Base-by-base conservation (phyloP, 2,113 vertebrate species). In the Oreochromis aureus region DNA sequence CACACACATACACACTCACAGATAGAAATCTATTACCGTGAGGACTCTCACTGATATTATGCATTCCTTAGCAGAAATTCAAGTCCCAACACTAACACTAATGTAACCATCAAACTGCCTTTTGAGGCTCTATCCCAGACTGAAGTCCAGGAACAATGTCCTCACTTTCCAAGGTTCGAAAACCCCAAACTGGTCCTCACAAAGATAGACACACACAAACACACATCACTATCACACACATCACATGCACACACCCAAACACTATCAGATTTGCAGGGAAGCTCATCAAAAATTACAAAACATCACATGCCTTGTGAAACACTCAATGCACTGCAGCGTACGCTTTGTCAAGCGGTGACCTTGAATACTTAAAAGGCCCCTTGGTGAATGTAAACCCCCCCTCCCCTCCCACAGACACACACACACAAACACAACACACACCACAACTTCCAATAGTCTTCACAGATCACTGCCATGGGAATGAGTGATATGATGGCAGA, bases 231-330 rank as follows among this genome's bases (percentile, higher is more conserved):
- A 48, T 48, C 54, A 66, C 56, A 56, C 66, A 69, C 69, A 80
- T 78, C 58, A 56, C 27, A 78, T 66, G 19, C 51, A 81, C 73
- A 46, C 63, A 56, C n/a, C 36, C 54, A 46, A 85, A 66, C 71
- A 55, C 79, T 58, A 86, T 89, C 84, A 88, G 61, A 89, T 91
- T 91, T 86, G 39, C 63, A 89, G 79, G 36, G 90, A 88, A 90
- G 88, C 87, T 6, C 86, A 90, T 93, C 89, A 90, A 84, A 95
- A 93, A 93, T 93, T 93, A 92, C 93, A 90, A 95, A 94, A 95
- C 92, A 93, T 92, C 88, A 81, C 91, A 90, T 89, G 87, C 54
- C 89, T 94, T 92, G 89, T 89, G 85, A 93, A 94, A 91, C 92
- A 86, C 80, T 80, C 44, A 85, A 88, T 66, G 48, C 61, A 58